Conservation (phyloP, 2,797 vertebrate species). For the Diplodus sargus region DNA sequence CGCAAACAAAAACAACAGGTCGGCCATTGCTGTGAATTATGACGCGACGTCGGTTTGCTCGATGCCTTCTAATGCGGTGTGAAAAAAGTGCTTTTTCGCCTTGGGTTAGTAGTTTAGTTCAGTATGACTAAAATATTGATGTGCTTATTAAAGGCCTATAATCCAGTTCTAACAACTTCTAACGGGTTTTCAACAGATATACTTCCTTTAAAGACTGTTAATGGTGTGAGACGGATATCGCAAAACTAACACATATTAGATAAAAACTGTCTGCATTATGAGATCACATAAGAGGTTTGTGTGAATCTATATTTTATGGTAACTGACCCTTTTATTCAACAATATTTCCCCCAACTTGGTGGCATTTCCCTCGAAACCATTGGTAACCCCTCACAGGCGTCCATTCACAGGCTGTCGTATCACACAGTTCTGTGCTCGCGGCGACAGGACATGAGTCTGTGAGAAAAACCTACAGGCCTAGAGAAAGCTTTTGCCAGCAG, state of each 20-base stretch:
- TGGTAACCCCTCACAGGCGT: neutral
- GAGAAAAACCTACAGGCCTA: conserved; percentile 8
- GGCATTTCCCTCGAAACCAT: neutral
- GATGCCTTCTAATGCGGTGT: too few relatives aligned
- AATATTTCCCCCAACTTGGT: neutral
- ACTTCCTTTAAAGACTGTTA: neutral
- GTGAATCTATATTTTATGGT: neutral
- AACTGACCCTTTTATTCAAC: neutral
- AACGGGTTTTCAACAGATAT: too few relatives aligned
- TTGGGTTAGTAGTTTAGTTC: too few relatives aligned
- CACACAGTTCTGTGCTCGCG: conserved; percentile 17
- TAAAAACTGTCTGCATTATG: neutral
- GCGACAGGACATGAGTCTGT: conserved; percentile 23
- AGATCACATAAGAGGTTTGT: neutral
- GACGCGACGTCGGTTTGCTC: too few relatives aligned
- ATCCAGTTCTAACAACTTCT: too few relatives aligned
- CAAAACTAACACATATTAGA: neutral
- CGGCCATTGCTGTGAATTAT: too few relatives aligned
- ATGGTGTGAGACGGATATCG: neutral
- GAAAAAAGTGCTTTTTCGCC: too few relatives aligned
- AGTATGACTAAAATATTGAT: too few relatives aligned
- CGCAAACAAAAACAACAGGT: too few relatives aligned
- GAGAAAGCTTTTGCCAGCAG: neutral
- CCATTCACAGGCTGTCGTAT: conserved; percentile 13
- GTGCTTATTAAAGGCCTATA: too few relatives aligned